phyloP scores from a whole-genome alignment of 2,797 vertebrate species.

The Platyrinchus mystaceus region DNA sequence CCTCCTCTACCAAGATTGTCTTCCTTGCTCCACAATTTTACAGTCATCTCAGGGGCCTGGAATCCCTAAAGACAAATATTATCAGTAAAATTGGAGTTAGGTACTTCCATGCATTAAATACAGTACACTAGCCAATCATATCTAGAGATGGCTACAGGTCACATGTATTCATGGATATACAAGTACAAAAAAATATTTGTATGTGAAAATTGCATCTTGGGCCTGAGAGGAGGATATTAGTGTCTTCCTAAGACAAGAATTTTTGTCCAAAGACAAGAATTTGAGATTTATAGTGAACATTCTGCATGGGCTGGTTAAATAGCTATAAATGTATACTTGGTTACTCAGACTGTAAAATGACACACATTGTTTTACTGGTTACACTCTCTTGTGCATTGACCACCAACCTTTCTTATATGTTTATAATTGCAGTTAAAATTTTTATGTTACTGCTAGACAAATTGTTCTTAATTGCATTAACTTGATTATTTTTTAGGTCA shows the following conservation, averaged over 20 bases:
- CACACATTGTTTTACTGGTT: neutral
- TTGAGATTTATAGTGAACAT: neutral
- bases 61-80: neutral
- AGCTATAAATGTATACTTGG: neutral
- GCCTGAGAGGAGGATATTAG: neutral
- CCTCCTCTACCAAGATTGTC: neutral
- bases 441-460: neutral
- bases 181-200: neutral
- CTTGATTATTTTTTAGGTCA: constrained; percentile 63
- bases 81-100: neutral
- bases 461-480: neutral
- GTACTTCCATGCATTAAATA: neutral
- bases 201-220: neutral
- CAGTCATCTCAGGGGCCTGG: neutral
- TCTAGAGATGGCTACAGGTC: neutral
- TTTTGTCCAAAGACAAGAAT: neutral
- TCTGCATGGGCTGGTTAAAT: neutral
- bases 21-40: neutral
- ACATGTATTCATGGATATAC: neutral
- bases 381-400: neutral
- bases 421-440: neutral
- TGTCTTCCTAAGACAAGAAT: neutral
- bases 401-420: neutral
- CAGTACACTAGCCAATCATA: neutral
- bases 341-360: neutral